Evolutionary conservation across 2,888 invertebrate genomes (phyloP).

Genomic region (Balanococcus diminutus): DNA sequence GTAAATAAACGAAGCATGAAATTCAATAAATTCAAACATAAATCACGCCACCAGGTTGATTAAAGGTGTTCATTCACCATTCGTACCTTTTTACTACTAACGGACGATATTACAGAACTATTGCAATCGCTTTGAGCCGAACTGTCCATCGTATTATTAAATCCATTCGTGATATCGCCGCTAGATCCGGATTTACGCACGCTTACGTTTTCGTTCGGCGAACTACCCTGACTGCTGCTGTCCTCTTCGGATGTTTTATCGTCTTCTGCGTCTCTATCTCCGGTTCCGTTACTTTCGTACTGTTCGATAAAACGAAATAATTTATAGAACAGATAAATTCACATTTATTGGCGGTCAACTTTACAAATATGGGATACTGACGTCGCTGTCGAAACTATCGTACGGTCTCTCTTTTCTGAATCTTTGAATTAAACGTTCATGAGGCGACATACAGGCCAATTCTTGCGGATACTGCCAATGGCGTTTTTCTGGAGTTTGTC

Average conservation of each 20-base stretch:
- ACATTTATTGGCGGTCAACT: not conserved
- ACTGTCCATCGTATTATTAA: not conserved
- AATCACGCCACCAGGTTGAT: too few species aligned
- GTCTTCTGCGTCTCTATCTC: not conserved
- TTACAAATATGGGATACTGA: not conserved
- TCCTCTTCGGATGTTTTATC: constrained; percentile 29
- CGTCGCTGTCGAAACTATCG: constrained; percentile 48
- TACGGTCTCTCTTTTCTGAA: constrained; percentile 46
- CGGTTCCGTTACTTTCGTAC: not conserved
- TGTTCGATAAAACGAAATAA: not conserved
- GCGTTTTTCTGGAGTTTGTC: constrained; percentile 50
- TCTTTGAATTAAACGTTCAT: constrained; percentile 43
- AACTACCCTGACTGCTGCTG: not conserved
- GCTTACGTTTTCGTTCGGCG: not conserved
- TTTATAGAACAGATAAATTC: not conserved
- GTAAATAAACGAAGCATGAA: not conserved
- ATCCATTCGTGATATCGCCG: not conserved
- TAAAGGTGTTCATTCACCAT: not conserved
- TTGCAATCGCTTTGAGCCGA: not conserved
- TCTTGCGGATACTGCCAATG: constrained; percentile 46
- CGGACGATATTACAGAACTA: not conserved
- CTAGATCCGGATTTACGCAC: not conserved
- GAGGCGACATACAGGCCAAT: constrained; percentile 38
- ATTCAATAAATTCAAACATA: too few species aligned
- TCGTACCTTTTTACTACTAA: not conserved